These are phyloP conservation scores for Clarias laeviceps DNA, from an alignment of 2,797 vertebrate genomes.

Conservation along the genomic window DNA sequence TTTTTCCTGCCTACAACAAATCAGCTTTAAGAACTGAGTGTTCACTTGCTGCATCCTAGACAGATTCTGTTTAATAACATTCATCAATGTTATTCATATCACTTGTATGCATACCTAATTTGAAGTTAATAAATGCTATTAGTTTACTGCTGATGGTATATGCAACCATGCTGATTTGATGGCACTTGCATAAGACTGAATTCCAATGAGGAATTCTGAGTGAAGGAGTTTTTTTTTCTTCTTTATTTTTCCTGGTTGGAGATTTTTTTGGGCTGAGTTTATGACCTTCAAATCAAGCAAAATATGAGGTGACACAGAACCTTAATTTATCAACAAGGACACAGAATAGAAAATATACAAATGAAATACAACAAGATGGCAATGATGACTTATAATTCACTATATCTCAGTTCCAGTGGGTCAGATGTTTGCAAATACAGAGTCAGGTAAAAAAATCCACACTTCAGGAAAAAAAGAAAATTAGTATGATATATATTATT, in stretches of 20 bases:
- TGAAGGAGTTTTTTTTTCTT: neutral
- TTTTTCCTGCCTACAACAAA: too few species aligned
- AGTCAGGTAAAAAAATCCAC: too few species aligned
- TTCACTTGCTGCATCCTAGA: too few species aligned
- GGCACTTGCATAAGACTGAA: neutral
- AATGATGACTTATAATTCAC: neutral
- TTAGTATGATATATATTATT: too few species aligned
- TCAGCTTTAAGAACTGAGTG: too few species aligned
- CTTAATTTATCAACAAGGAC: neutral
- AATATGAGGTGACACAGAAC: neutral
- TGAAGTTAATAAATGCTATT: neutral
- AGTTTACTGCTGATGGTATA: neutral
- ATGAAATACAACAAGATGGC: neutral
- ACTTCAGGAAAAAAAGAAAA: too few species aligned
- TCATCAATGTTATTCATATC: too few species aligned
- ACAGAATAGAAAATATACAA: neutral
- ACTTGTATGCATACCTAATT: neutral
- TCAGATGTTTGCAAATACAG: too few species aligned
- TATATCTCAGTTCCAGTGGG: too few species aligned
- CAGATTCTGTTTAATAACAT: too few species aligned
- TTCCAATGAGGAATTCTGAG: neutral
- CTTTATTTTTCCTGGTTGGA: neutral
- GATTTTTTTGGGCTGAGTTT: neutral
- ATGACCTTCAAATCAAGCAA: neutral
- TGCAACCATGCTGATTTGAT: neutral